These are phyloP conservation scores for Ceyx margarethae DNA, from an alignment of 2,113 vertebrate genomes.

Conservation along the genomic window DNA sequence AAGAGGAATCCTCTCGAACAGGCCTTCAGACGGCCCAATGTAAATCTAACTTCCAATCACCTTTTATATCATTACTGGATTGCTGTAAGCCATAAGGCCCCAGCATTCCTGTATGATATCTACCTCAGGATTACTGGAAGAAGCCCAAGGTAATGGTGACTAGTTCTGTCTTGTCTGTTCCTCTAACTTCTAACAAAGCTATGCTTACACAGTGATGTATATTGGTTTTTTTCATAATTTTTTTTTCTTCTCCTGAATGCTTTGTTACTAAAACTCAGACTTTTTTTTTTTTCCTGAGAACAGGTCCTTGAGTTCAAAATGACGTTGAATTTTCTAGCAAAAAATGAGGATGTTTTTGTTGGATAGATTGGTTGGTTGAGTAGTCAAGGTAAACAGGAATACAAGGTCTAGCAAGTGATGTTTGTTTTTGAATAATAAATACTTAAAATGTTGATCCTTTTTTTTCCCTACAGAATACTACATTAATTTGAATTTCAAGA, in stretches of 20 bases:
- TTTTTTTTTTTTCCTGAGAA: conserved; percentile 43
- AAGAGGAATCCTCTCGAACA: conserved; percentile 99
- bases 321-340: conserved; percentile 37
- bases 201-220: conserved; percentile 54
- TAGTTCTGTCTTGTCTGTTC: conserved; percentile 79
- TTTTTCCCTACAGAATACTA: conserved; percentile 86
- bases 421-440: conserved; percentile 53
- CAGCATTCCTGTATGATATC: conserved; percentile 99
- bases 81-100: conserved; percentile 99
- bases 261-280: conserved; percentile 50
- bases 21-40: conserved; percentile 99
- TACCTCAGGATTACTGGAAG: conserved; percentile 99
- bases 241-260: conserved; percentile 14
- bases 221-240: conserved; percentile 1
- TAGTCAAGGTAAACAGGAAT: conserved; percentile 41
- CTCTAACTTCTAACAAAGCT: conserved; percentile 71
- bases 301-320: conserved; percentile 63
- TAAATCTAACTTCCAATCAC: conserved; percentile 99
- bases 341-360: conserved; percentile 49
- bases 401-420: conserved; percentile 20
- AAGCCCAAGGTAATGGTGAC: conserved; percentile 96
- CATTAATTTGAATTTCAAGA: conserved; percentile 81
- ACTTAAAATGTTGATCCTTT: conserved; percentile 72
- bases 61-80: conserved; percentile 99
- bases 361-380: conserved; percentile 39